These are phyloP conservation scores for Cephalotes varians DNA, from an alignment of 2,888 invertebrate genomes.

Conservation along the genomic window DNA sequence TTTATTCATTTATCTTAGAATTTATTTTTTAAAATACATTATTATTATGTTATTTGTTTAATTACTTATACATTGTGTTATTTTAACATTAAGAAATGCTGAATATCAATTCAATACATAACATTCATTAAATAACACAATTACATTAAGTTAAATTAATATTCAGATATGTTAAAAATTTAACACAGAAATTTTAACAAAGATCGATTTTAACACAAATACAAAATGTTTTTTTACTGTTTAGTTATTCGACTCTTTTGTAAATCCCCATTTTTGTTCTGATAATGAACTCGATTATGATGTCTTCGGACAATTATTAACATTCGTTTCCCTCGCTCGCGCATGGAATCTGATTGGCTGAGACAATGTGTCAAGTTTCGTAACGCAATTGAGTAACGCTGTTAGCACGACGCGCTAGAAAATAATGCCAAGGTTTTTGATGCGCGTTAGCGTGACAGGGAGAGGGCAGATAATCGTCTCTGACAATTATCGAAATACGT, in stretches of 20 bases:
- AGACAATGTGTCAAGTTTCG: constrained; percentile 69
- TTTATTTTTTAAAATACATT: too few relatives aligned
- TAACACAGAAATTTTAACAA: too few relatives aligned
- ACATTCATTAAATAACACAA: too few relatives aligned
- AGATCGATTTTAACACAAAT: too few relatives aligned
- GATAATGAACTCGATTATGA: not conserved
- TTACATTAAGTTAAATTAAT: too few relatives aligned
- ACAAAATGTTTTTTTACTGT: too few relatives aligned
- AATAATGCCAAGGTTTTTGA: constrained; percentile 81
- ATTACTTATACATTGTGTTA: too few relatives aligned
- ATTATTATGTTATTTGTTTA: too few relatives aligned
- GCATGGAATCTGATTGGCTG: constrained; percentile 50
- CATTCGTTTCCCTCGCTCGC: constrained; percentile 25
- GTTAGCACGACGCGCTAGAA: constrained; percentile 69
- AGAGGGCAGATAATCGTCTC: constrained; percentile 70
- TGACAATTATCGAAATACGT: constrained; percentile 45
- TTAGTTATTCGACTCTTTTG: not conserved
- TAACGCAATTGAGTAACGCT: constrained; percentile 74
- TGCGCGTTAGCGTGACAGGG: constrained; percentile 54
- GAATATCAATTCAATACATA: too few relatives aligned
- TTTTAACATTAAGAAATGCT: too few relatives aligned
- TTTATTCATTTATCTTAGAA: too few relatives aligned
- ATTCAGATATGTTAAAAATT: too few relatives aligned
- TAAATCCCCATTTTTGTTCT: not conserved
- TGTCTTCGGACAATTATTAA: not conserved